Conservation (phyloP, 1,140 invertebrate species). For the Leptopilina clavipes region DNA sequence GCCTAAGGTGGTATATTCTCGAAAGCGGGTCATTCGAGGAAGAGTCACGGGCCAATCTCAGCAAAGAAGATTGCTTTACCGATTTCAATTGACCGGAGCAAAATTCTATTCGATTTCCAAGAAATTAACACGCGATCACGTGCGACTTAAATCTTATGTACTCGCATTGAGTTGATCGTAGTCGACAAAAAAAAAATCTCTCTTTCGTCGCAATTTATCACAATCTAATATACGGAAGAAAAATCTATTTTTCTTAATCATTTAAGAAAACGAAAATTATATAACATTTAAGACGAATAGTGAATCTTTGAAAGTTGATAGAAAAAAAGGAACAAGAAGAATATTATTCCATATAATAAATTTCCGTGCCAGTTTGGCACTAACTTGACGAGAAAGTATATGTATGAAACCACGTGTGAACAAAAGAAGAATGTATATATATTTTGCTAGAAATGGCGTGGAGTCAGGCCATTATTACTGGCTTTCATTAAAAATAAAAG, state of each 20-base stretch:
- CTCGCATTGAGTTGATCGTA: neutral
- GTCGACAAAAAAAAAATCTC: too few relatives aligned
- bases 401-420: conserved; percentile 15
- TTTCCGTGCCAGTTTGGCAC: conserved; percentile 9
- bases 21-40: conserved; percentile 51
- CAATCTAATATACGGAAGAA: too few relatives aligned
- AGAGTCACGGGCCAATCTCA: conserved; percentile 38
- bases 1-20: conserved; percentile 28
- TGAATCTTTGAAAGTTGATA: neutral
- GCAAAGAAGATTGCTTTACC: conserved; percentile 39
- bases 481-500: neutral
- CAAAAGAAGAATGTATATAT: conserved; percentile 22
- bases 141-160: conserved; percentile 34
- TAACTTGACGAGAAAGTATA: conserved; percentile 21
- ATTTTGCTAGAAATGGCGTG: conserved; percentile 8
- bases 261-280: neutral
- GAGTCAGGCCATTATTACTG: conserved; percentile 9
- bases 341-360: neutral
- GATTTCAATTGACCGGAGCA: conserved; percentile 38
- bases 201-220: too few relatives aligned
- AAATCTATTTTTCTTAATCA: too few relatives aligned
- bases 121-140: conserved; percentile 45
- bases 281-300: too few relatives aligned
- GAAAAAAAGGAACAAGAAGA: neutral
- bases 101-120: conserved; percentile 29